Evolutionary conservation across 2,113 vertebrate species (phyloP), one percentile per base, ranked within the genome.

Genomic region (Xiphophorus hellerii): DNA sequence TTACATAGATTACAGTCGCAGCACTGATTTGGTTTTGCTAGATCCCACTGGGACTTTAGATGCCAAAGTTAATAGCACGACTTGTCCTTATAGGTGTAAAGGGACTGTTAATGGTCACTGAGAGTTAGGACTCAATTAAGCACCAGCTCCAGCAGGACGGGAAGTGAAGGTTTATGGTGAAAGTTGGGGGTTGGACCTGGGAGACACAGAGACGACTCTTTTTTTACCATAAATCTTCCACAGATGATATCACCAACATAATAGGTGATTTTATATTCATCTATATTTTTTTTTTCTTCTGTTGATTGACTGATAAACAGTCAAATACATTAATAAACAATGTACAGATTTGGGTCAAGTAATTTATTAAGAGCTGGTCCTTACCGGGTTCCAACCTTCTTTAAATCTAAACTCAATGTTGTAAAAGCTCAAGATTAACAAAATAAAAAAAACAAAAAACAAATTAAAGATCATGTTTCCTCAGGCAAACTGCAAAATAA

Each of bases 31-130:
- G 35, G 66, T 63, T 76, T 3, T 11, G 67, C 58, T 22, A 60
- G 22, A 64, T 29, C 81, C 61, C 81, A 27, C 7, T 25, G 54
- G 75, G 82, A 44, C 28, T 78, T 83, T 76, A 31, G 42, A 88
- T 63, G 83, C 82, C 83, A 82, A 86, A 77, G 74, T 83, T 83
- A 87, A 87, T 69, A 79, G 82, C 69, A 58, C 31, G 51, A 78
- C 65, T 85, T 2, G 29, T 33, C 71, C 60, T 83, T 74, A 83
- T 71, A 69, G 54, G 73, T 82, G 74, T 74, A 75, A 77, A 42
- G 84, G 78, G 79, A 84, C 74, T 62, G 28, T 69, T 89, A 73
- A 87, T 77, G 74, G 84, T 74, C 63, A 28, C 33, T 30, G 48
- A 62, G 66, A 61, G 70, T 80, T 64, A 66, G 72, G 69, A 62